Percentiles rank a stretch among this genome's conserved stretches.
These are phyloP conservation scores for Paradisaea rubra DNA, from an alignment of 2,113 vertebrate genomes.

Conservation along the genomic window DNA sequence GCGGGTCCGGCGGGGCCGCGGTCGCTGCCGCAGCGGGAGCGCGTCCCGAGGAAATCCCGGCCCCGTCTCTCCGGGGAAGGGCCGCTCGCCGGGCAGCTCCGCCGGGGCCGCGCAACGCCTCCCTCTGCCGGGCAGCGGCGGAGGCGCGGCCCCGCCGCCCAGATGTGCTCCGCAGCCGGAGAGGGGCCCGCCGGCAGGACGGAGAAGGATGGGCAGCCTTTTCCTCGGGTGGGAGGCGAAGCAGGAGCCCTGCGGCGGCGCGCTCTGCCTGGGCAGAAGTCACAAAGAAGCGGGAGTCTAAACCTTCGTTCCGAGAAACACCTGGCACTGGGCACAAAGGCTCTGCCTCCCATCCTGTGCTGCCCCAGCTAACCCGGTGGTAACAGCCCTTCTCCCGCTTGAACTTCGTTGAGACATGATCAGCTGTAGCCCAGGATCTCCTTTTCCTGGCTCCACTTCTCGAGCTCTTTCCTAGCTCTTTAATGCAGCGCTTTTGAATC, in stretches of 20 bases:
- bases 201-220: neutral
- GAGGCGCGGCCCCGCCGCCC: neutral
- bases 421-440: neutral
- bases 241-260: neutral
- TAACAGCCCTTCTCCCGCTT: neutral
- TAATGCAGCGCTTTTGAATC: neutral
- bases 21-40: neutral
- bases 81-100: no score
- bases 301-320: neutral
- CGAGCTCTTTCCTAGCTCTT: slow-evolving; percentile 42
- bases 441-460: slow-evolving; percentile 21
- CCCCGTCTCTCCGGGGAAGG: neutral
- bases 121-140: neutral
- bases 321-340: fast-evolving
- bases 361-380: neutral
- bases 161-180: neutral
- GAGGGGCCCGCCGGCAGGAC: neutral
- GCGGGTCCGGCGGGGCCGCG: neutral
- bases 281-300: neutral
- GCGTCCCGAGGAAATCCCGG: fast-evolving
- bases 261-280: neutral
- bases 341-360: neutral
- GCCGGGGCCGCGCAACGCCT: neutral
- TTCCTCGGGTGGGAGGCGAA: no score
- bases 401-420: neutral